Base-by-base conservation (phyloP, 2,888 invertebrate species). In the Lomographa bimaculata region DNA sequence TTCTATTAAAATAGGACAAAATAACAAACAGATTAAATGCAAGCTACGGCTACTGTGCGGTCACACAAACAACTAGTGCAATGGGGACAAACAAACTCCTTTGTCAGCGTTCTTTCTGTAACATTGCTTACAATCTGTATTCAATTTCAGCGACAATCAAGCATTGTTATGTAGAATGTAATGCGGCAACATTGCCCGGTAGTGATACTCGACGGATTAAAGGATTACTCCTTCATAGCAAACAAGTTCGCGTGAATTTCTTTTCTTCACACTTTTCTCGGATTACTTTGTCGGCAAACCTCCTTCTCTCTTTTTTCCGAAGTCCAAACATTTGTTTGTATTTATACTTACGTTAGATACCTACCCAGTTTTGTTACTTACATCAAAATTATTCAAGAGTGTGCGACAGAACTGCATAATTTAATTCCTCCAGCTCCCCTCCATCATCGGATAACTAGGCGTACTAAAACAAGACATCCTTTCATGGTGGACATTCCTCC, bases 1-100 rank as follows among this genome's bases (percentile, higher is more conserved):
- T 14, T 14, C 14, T 14, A 14, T 14, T 14, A 14, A 3, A 14
- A 14, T 14, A 17, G 17, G 9, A 8, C n/a, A 72, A 64, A 64
- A 77, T 76, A 69, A 80, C 78, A 83, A 79, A 81, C 74, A 78
- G 86, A 87, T 87, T 87, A 86, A 79, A 78, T 64, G 73, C 77
- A 80, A 85, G 84, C 84, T 84, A 68, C 71, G 74, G 81, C 80
- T 72, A 65, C 66, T 59, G 75, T 71, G 72, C 68, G 72, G 74
- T 63, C 71, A 74, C 70, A 76, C 75, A 84, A 82, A 85, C 82
- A 84, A 71, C 68, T 54, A 71, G 76, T 79, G 73, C 71, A 77
- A 77, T 77, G 58, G 70, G 71, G 70, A 79, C 76, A 85, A 87
- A 87, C 84, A 84, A 72, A 71, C 67, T 68, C 70, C 68, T 79